These are phyloP conservation scores for Dasypus novemcinctus DNA, from an alignment of 2,113 vertebrate genomes.

Conservation along the genomic window DNA sequence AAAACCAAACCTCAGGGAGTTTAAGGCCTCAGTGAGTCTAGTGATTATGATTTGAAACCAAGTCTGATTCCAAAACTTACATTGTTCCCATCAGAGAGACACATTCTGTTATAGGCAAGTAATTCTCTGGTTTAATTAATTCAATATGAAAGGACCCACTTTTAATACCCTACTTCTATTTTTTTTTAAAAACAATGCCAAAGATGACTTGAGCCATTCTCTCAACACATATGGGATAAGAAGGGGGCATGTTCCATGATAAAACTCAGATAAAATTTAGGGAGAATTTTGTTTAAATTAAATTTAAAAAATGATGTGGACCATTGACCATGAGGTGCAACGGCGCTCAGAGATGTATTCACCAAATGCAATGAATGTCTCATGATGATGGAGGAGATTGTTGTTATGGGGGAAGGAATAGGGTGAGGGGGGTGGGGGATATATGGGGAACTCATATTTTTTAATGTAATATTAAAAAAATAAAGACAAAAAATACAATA, in stretches of 20 bases:
- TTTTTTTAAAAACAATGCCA: background rate
- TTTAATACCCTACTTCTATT: conserved; percentile 13
- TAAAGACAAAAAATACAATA: no score
- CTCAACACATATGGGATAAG: background rate
- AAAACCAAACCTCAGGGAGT: conserved; percentile 48
- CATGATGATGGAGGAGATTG: no score
- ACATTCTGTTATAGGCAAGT: conserved; percentile 24
- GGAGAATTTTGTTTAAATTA: background rate
- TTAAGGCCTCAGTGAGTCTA: conserved; percentile 27
- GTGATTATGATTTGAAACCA: conserved; percentile 46
- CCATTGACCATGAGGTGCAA: no score
- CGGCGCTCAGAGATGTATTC: no score
- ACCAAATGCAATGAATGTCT: no score
- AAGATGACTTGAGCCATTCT: conserved; percentile 28
- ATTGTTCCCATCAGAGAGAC: conserved; percentile 12
- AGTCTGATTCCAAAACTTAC: conserved; percentile 27
- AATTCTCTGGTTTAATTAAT: conserved; percentile 51
- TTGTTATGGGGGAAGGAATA: no score
- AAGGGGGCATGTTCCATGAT: background rate
- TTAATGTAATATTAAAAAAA: no score
- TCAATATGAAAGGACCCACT: background rate
- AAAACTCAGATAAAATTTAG: conserved; percentile 23
- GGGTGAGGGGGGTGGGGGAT: no score
- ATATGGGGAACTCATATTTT: no score
- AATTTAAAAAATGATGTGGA: no score